Evolutionary conservation across 2,888 invertebrate genomes (phyloP).

Genomic region (Luperina testacea): DNA sequence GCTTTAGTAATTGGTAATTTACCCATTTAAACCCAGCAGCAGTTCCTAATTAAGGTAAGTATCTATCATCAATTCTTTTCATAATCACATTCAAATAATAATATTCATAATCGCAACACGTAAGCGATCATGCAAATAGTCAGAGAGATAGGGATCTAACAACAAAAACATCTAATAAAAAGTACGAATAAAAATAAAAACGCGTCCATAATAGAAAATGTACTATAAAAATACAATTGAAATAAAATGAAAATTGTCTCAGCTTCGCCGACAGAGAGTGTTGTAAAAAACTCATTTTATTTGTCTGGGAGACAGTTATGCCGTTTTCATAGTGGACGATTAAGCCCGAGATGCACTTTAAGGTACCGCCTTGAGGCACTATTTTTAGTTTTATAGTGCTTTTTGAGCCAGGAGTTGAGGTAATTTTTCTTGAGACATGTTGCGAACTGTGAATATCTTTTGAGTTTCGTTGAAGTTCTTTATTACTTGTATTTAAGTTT

Average conservation of each 20-base stretch:
- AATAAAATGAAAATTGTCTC: constrained; percentile 75
- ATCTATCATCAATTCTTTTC: background rate
- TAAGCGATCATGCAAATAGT: constrained; percentile 23
- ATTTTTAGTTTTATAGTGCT: constrained; percentile 80
- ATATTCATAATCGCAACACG: constrained; percentile 10
- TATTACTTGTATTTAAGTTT: background rate
- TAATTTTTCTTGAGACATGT: background rate
- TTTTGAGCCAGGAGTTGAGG: constrained; percentile 64
- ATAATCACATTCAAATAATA: background rate
- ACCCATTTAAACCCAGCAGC: background rate
- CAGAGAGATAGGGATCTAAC: constrained; percentile 35
- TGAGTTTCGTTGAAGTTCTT: background rate
- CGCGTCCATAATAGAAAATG: constrained; percentile 63
- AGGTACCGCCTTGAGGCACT: constrained; percentile 68
- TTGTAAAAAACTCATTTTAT: constrained; percentile 84
- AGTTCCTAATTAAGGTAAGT: constrained; percentile 4
- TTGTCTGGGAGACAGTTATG: constrained; percentile 76
- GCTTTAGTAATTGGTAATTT: background rate
- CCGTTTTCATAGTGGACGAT: constrained; percentile 76
- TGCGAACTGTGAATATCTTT: background rate
- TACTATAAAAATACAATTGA: constrained; percentile 76
- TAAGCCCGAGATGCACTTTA: constrained; percentile 72
- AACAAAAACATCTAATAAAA: constrained; percentile 59
- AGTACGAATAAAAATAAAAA: constrained; percentile 58
- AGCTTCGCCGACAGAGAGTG: constrained; percentile 75